These are phyloP conservation scores for Drosophila subpulchrella DNA, from an alignment of 1,140 invertebrate genomes.

Conservation along the genomic window DNA sequence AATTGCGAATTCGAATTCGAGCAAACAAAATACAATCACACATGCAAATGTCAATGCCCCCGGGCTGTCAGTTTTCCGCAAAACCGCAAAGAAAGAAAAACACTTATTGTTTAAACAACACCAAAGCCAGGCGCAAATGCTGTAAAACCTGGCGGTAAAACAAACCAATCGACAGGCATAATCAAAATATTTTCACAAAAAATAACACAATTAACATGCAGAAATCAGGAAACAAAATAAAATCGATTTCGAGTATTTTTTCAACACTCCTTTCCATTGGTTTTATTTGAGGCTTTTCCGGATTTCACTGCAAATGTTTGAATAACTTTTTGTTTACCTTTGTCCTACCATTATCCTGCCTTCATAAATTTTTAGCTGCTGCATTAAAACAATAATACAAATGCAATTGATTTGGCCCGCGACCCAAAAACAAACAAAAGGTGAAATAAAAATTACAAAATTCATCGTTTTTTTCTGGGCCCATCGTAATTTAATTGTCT, in stretches of 20 bases:
- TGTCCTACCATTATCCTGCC: slow-evolving; percentile 19
- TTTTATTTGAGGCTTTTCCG: slow-evolving; percentile 52
- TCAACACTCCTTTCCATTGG: slow-evolving; percentile 2
- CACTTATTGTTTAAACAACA: slow-evolving; percentile 51
- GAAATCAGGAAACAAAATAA: slow-evolving; percentile 41
- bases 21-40: slow-evolving; percentile 38
- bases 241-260: slow-evolving; percentile 30
- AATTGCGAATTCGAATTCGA: slow-evolving; percentile 18
- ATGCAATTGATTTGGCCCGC: slow-evolving; percentile 37
- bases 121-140: slow-evolving; percentile 24
- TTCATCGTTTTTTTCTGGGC: slow-evolving; percentile 17
- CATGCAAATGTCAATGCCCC: slow-evolving; percentile 51
- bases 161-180: slow-evolving; percentile 33
- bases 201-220: slow-evolving; percentile 59
- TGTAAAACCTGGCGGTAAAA: slow-evolving; percentile 27
- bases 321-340: slow-evolving; percentile 44
- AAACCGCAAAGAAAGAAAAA: slow-evolving; percentile 30
- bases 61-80: slow-evolving; percentile 18
- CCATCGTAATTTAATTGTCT: slow-evolving; percentile 62
- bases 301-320: slow-evolving; percentile 57
- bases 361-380: slow-evolving; percentile 42
- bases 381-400: slow-evolving; percentile 53
- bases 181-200: slow-evolving; percentile 62
- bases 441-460: slow-evolving; percentile 22
- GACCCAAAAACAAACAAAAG: slow-evolving; percentile 16